Conservation (phyloP, 2,797 vertebrate genomes). For the Anomalospiza imberbis region DNA sequence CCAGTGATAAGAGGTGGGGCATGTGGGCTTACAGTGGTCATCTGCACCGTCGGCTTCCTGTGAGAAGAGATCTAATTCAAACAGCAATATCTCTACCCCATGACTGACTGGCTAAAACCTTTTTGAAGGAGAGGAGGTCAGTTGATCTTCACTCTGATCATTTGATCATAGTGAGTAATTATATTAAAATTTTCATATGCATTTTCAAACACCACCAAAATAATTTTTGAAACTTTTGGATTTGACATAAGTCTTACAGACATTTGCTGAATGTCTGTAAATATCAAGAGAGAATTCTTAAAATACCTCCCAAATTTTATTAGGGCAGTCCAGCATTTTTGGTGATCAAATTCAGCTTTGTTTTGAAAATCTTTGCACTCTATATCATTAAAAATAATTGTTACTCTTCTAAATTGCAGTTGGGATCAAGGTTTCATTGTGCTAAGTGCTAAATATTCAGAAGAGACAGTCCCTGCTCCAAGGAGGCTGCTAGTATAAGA, state of each 20-base stretch:
- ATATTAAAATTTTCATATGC: not conserved
- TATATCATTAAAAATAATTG: not conserved
- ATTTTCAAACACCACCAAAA: not conserved
- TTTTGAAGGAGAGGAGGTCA: not conserved
- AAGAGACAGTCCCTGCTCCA: slow-evolving; percentile 15
- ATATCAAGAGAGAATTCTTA: not conserved
- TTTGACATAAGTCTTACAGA: not conserved
- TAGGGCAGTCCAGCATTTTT: not conserved
- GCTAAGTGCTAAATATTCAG: not conserved
- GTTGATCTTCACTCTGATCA: not conserved
- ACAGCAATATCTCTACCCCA: not conserved
- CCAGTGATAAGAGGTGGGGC: not conserved
- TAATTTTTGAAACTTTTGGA: not conserved
- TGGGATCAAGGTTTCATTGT: not conserved
- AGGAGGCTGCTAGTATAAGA: slow-evolving; percentile 10
- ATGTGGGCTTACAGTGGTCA: not conserved
- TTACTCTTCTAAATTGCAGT: not conserved
- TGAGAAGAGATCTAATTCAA: not conserved
- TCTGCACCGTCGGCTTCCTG: not conserved
- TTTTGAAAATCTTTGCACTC: not conserved
- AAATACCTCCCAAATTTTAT: not conserved
- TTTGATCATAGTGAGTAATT: not conserved
- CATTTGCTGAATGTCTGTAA: not conserved
- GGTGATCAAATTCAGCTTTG: not conserved
- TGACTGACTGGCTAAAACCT: not conserved